Evolutionary conservation across 2,113 vertebrate species (phyloP), one percentile per base, ranked within the genome.

Genomic region (Pogonocichla stellata): DNA sequence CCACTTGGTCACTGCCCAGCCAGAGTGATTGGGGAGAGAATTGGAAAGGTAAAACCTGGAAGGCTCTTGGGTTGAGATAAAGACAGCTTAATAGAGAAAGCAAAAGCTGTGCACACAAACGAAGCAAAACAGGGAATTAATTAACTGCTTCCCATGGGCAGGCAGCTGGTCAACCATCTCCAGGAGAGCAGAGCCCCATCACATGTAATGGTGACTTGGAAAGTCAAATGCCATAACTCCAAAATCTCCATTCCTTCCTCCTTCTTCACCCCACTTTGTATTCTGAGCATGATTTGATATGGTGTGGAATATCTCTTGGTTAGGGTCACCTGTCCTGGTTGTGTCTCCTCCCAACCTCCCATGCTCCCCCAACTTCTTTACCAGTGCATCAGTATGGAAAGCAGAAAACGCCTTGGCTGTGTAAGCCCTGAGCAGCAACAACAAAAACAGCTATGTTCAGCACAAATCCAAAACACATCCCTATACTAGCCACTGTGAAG

Each of bases 251-350:
- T 6, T 13, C 3, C 5, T 75, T 40, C 8, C 25, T 57, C 20
- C 51, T 75, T 16, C 20, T 66, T 31, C 12, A 6, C 3, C 12
- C 4, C 25, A 6, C 19, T 50, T 50, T 22, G 34, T 10, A 6
- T 19, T 25, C 34, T 8, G 4, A 57, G 16, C 3, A 24, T 34
- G 51, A 34, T 24, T 12, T 29, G 3, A 17, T 58, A 1, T 0
- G 8, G 51, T 34, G 6, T 66, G 36, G 20, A 50, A 50, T 8
- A 3, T 57, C 25, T 31, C 13, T 58, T 10, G 60, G 34, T 4
- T 31, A 3, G 82, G 25, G 36, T 31, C 51, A 22, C 36, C 8
- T 42, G 13, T 31, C 10, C 34, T 5, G 5, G 29, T 42, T 48
- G 42, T 47, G 12, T 57, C 29, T 48, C 51, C 13, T 50, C 25